A percentile compares a stretch with the other conserved stretches of the same genome.
Evolutionary conservation across 2,113 vertebrate species (phyloP).

Genomic region (Phylloscopus trochiloides): DNA sequence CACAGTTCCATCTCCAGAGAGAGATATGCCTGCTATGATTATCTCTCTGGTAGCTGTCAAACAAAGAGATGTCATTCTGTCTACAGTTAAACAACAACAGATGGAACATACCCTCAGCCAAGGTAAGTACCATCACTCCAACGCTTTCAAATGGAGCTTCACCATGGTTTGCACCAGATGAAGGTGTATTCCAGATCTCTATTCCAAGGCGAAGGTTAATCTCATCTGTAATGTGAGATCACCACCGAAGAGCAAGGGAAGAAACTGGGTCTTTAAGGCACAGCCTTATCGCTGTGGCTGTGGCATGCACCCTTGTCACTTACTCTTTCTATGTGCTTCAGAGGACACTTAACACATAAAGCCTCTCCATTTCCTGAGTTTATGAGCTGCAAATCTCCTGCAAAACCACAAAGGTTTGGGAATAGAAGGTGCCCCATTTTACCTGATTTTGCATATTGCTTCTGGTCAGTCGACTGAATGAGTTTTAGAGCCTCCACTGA

Average conservation of each 20-base stretch:
- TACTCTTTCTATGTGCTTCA: not conserved
- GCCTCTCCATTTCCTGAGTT: not conserved
- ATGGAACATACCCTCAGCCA: slow-evolving; percentile 57
- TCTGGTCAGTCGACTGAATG: not conserved
- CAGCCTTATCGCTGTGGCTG: not conserved
- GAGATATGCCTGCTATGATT: slow-evolving; percentile 64
- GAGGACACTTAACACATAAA: not conserved
- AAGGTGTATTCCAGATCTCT: slow-evolving; percentile 17
- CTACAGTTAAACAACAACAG: slow-evolving; percentile 67
- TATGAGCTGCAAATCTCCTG: not conserved
- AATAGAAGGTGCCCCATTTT: not conserved
- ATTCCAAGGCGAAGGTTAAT: not conserved
- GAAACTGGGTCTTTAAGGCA: not conserved
- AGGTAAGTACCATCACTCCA: slow-evolving; percentile 56
- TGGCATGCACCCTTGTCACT: not conserved
- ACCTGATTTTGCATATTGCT: not conserved
- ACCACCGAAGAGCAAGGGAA: not conserved
- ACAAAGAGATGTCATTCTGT: slow-evolving; percentile 60
- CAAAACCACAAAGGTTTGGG: not conserved
- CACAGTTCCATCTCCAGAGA: slow-evolving; percentile 50
- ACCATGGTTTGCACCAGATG: not conserved
- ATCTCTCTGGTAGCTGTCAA: slow-evolving; percentile 61
- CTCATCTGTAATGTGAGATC: slow-evolving; percentile 16
- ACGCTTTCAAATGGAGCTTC: slow-evolving; percentile 10
- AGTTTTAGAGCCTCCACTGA: not conserved